phyloP scores from a whole-genome alignment of 1,140 invertebrate genomes.

The Drosophila guanche region DNA sequence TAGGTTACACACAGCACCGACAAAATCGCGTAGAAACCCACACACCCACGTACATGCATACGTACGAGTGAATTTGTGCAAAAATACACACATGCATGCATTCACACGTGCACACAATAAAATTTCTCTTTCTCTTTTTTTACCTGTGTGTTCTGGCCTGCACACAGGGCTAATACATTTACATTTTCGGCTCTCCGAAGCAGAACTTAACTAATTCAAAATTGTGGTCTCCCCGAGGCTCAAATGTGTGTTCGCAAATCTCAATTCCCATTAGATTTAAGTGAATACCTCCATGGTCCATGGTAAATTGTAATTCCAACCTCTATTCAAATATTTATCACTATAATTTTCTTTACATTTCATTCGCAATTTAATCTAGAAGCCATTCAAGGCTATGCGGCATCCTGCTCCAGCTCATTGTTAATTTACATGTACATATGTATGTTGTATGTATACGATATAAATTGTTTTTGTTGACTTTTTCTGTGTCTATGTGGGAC shows the following conservation, averaged over 20 bases:
- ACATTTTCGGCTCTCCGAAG: conserved; percentile 21
- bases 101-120: conserved; percentile 47
- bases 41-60: conserved; percentile 16
- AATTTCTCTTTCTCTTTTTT: conserved; percentile 31
- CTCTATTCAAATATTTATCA: neutral
- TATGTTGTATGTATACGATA: conserved; percentile 12
- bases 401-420: conserved; percentile 15
- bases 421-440: conserved; percentile 10
- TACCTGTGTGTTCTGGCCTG: conserved; percentile 24
- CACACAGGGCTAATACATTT: conserved; percentile 40
- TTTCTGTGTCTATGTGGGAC: conserved; percentile 15
- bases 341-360: neutral
- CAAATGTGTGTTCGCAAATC: too few species aligned
- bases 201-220: too few species aligned
- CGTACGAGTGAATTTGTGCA: neutral
- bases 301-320: too few species aligned
- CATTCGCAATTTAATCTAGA: conserved; percentile 10
- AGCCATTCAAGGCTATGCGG: conserved; percentile 12
- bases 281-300: too few species aligned
- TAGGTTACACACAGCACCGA: conserved; percentile 70
- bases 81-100: conserved; percentile 32
- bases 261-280: too few species aligned
- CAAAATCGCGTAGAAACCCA: conserved; percentile 28
- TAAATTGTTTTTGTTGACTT: conserved; percentile 53
- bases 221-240: too few species aligned